phyloP scores from a whole-genome alignment of 1,140 invertebrate species.

The Heliconius eleuchia region DNA sequence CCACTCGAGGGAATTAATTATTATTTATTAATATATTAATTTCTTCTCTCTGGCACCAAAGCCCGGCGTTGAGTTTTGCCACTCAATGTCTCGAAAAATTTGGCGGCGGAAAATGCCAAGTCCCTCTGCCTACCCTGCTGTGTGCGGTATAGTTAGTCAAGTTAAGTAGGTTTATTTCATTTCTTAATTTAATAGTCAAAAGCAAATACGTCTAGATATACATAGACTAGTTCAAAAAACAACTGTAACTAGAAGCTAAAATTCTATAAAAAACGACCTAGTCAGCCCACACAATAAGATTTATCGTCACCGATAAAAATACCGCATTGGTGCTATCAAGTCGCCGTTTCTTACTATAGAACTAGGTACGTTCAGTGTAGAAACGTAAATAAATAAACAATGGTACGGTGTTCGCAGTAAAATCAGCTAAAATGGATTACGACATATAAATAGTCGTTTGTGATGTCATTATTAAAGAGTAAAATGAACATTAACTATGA shows the following conservation, averaged over 20 bases:
- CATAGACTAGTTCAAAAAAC: neutral
- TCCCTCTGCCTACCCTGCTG: too few relatives aligned
- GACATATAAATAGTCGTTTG: slow-evolving; percentile 47
- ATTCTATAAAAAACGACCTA: slow-evolving; percentile 54
- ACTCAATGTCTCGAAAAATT: too few relatives aligned
- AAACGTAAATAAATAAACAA: slow-evolving; percentile 73
- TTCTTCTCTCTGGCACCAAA: too few relatives aligned
- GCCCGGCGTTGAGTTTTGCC: too few relatives aligned
- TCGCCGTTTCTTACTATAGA: slow-evolving; percentile 49
- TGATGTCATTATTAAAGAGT: slow-evolving; percentile 32
- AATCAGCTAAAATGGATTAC: slow-evolving; percentile 47
- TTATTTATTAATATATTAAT: too few relatives aligned
- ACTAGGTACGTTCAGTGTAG: slow-evolving; percentile 29
- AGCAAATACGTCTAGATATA: neutral
- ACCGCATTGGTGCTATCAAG: slow-evolving; percentile 68
- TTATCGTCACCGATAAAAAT: slow-evolving; percentile 77
- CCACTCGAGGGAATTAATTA: too few relatives aligned
- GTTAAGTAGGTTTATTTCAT: too few relatives aligned
- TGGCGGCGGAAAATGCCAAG: too few relatives aligned
- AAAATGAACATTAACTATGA: neutral
- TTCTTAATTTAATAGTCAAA: neutral
- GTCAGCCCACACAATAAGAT: slow-evolving; percentile 74
- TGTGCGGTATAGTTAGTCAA: too few relatives aligned
- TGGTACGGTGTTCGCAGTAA: slow-evolving; percentile 45
- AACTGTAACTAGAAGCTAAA: slow-evolving; percentile 42